Base-by-base conservation (phyloP, 2,888 invertebrate genomes). In the Polymixis flavicincta region DNA sequence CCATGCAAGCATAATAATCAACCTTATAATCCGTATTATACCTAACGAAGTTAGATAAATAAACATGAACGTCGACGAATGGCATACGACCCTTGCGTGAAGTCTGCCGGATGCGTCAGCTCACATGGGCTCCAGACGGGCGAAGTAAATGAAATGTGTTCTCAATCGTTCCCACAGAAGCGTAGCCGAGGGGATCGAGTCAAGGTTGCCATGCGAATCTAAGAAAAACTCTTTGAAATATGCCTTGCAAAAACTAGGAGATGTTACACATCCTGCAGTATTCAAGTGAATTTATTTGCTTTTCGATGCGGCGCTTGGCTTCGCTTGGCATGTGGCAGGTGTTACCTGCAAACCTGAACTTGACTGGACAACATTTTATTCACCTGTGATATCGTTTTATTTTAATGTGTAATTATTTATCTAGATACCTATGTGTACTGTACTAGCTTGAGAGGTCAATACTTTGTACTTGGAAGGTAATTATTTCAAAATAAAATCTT, bases 101-200 rank as follows among this genome's bases (percentile, higher is more conserved):
- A 91, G 89, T 90, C 88, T 87, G 92, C 95, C 95, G 95, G 95
- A 95, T 95, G 94, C 94, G 93, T 88, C 87, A 87, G 91, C 94
- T 96, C 96, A 96, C 94, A 95, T 96, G 96, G 93, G 87, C 91
- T 91, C 93, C 96, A 96, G 95, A 94, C 95, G 94, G 88, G 81
- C 92, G 88, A 88, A 89, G 92, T 91, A 92, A 93, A 92, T 91
- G 91, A 93, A 94, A 93, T 92, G 92, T 91, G 92, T 91, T 92
- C 92, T 89, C 90, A 89, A 90, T 92, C 90, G 93, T 95, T 96
- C 95, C 95, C 96, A 96, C 96, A 96, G 94, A 93, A 92, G 88
- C 92, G 89, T 90, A 91, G 90, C 92, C 89, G 90, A 92, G 92
- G 93, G 94, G 93, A 92, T 91, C 93, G 91, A 93, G 91, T 94